Evolutionary conservation across 53 echinoderm and acorn worm species (phyloP).

Genomic region (Pentamera pediparva): DNA sequence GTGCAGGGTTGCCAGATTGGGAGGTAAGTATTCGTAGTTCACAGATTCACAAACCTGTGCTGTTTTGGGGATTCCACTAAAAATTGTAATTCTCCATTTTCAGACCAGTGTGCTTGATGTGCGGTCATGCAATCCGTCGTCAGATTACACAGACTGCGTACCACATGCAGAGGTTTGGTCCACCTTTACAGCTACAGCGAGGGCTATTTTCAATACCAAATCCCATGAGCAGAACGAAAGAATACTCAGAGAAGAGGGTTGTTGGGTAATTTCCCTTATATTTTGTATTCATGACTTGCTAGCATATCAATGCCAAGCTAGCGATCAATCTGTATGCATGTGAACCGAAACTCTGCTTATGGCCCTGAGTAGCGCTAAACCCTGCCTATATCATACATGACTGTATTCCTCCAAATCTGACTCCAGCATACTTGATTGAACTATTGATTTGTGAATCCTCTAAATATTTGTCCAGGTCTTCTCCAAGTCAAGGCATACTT

Average conservation of each 20-base stretch:
- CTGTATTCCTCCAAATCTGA: too few species aligned
- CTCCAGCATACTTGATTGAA: too few species aligned
- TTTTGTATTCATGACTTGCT: too few species aligned
- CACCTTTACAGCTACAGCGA: not conserved
- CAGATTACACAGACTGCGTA: not conserved
- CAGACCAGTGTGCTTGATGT: conserved; percentile 11
- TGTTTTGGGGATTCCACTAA: not conserved
- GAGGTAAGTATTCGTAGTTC: not conserved
- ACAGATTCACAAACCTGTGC: not conserved
- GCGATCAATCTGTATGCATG: too few species aligned
- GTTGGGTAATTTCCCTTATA: not conserved
- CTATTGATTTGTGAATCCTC: too few species aligned
- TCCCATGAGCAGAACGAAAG: conserved; percentile 14
- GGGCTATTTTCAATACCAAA: conserved; percentile 12
- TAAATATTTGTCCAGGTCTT: too few species aligned
- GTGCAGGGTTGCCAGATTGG: too few species aligned
- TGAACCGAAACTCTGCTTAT: too few species aligned
- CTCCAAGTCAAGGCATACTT: too few species aligned
- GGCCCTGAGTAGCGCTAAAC: too few species aligned
- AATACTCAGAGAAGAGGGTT: conserved; percentile 19
- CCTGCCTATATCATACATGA: too few species aligned
- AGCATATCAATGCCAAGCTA: too few species aligned
- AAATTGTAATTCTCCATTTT: not conserved
- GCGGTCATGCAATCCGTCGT: not conserved
- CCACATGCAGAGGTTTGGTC: not conserved